Conservation (phyloP, 2,797 vertebrate genomes). For the Halcyon leucocephala region DNA sequence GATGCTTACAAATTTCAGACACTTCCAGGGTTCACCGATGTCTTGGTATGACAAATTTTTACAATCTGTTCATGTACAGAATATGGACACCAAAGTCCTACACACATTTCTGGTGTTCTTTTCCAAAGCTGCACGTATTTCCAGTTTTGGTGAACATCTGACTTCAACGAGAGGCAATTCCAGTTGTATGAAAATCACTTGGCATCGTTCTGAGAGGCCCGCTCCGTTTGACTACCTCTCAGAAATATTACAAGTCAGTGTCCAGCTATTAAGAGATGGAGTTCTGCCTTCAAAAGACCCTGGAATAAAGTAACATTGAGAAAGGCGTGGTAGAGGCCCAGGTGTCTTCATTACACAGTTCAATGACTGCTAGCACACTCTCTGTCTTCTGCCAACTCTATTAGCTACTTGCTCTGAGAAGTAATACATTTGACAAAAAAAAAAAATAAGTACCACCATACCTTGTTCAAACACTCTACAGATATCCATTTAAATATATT, state of each 20-base stretch:
- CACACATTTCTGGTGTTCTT: not conserved
- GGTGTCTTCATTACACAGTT: constrained; percentile 12
- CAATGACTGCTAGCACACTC: not conserved
- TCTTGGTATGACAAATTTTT: not conserved
- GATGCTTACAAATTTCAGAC: not conserved
- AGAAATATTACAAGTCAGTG: not conserved
- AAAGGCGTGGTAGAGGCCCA: not conserved
- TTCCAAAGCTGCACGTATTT: not conserved
- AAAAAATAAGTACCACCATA: not conserved
- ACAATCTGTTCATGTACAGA: not conserved
- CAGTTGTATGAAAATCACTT: not conserved
- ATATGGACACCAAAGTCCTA: not conserved
- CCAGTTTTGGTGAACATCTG: not conserved
- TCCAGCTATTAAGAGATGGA: not conserved
- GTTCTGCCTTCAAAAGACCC: not conserved
- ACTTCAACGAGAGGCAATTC: not conserved
- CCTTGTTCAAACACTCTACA: not conserved
- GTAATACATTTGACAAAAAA: not conserved
- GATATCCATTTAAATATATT: constrained; percentile 32
- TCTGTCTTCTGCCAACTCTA: constrained; percentile 4
- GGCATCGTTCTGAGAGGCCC: not conserved
- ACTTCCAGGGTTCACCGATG: not conserved
- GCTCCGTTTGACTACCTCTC: not conserved
- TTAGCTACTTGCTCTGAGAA: constrained; percentile 23
- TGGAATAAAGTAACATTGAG: not conserved